Evolutionary conservation across 2,888 invertebrate species (phyloP).

Genomic region (Lasioglossum oenotherae): DNA sequence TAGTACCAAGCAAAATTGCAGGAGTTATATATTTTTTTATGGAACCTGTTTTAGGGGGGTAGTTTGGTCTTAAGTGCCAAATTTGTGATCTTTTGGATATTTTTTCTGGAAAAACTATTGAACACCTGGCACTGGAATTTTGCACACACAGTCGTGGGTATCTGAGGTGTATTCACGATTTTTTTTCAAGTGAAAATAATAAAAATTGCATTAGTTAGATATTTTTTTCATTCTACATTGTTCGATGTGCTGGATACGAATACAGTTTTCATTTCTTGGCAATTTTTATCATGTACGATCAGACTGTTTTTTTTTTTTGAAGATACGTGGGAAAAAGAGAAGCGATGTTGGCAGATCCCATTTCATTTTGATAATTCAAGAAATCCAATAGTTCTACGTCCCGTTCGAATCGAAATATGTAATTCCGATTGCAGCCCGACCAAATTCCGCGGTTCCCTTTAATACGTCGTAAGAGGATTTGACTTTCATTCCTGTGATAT

Average conservation of each 20-base stretch:
- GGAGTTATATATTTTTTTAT: too few species aligned
- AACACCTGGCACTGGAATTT: too few species aligned
- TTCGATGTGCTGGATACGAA: too few species aligned
- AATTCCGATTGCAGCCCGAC: not conserved
- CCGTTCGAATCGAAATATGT: not conserved
- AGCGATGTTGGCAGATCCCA: not conserved
- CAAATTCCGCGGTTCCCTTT: not conserved
- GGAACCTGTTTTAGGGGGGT: fast-evolving
- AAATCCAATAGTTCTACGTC: not conserved
- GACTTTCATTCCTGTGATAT: constrained; percentile 38
- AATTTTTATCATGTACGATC: not conserved
- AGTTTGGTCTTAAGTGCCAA: too few species aligned
- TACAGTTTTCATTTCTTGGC: too few species aligned
- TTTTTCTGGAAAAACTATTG: too few species aligned
- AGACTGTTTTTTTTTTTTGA: not conserved
- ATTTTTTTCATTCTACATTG: not conserved
- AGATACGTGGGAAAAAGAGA: not conserved
- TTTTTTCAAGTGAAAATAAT: not conserved
- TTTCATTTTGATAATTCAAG: not conserved
- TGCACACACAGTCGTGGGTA: too few species aligned
- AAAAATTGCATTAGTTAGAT: not conserved
- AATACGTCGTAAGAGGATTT: constrained; percentile 41
- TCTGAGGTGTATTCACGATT: too few species aligned
- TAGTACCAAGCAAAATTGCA: too few species aligned
- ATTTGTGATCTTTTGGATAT: too few species aligned